Percentiles rank a stretch among this genome's conserved stretches.
Evolutionary conservation across 1,140 invertebrate genomes (phyloP).

Genomic region (Meloidogyne exigua): DNA sequence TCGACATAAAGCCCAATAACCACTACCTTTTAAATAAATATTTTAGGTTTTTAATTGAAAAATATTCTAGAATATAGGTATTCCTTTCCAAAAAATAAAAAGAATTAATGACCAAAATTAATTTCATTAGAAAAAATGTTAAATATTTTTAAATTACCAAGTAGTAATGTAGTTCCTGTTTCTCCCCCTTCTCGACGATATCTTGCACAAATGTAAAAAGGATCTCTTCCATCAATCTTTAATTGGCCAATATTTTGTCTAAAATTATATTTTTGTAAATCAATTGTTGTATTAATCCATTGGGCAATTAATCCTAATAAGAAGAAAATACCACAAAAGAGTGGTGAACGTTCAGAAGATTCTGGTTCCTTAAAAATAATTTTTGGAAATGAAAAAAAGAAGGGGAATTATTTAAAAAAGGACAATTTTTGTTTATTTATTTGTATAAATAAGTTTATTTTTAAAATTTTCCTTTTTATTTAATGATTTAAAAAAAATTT

Average conservation of each 20-base stretch:
- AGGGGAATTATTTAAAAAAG: neutral
- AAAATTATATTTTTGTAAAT: constrained; percentile 43
- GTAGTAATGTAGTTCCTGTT: constrained; percentile 31
- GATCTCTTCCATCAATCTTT: constrained; percentile 47
- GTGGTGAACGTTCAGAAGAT: neutral
- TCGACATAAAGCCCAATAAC: constrained; percentile 37
- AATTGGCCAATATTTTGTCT: constrained; percentile 34
- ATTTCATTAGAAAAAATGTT: too few species aligned
- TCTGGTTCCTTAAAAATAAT: neutral
- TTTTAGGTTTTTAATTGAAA: neutral
- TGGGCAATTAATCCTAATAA: constrained; percentile 40
- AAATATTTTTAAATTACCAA: constrained; percentile 30
- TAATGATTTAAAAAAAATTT: neutral
- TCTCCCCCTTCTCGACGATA: constrained; percentile 46
- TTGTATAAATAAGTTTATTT: too few species aligned
- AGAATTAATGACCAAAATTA: too few species aligned
- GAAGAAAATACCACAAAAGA: constrained; percentile 29
- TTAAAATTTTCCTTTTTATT: too few species aligned
- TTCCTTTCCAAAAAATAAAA: too few species aligned
- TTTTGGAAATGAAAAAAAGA: neutral
- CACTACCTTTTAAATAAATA: constrained; percentile 37
- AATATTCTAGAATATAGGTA: too few species aligned
- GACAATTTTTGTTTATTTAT: neutral
- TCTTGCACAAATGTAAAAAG: constrained; percentile 47
- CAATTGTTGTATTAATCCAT: constrained; percentile 34